Evolutionary conservation across 2,888 invertebrate species (phyloP), one percentile per base, ranked within the genome.

Genomic region (Oxytorus armatus): DNA sequence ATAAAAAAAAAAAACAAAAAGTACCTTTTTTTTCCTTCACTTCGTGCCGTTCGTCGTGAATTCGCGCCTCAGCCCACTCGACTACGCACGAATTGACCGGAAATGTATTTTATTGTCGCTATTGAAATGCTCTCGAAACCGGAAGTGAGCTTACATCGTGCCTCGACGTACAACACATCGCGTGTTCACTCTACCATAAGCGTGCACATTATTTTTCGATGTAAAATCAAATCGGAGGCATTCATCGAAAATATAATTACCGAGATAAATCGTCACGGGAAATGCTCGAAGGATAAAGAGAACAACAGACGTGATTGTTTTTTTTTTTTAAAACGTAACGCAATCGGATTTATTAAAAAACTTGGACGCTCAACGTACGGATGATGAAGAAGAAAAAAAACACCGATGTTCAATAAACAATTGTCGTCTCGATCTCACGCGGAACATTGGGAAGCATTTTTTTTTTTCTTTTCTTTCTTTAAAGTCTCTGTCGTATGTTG

Each of bases 321-420:
- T 49, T 21, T 39, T 21, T 51, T 29, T 53, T 59, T 44, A 55
- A 33, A 72, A 61, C 72, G 47, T 70, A 75, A 79, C 79, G 65
- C 49, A 70, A 75, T 65, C 47, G 55, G 57, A 77, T 80, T 77
- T 80, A 80, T 80, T 77, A 59, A 59, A 42, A 25, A 59, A 66
- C 72, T 73, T 68, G 80, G 68, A 76, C 72, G 72, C 23, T 77
- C 76, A 66, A 72, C 65, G 76, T 53, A 39, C 39, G 49, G 16
- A 51, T 57, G 51, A 21, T 18, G n/a, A n/a, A n/a, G n/a, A n/a
- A n/a, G n/a, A n/a, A n/a, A n/a, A n/a, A n/a, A n/a, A n/a, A n/a
- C n/a, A n/a, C n/a, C n/a, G n/a, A n/a, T 29, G 36, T 21, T 21
- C 25, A 23, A 49, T 25, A 29, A 11, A 55, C 23, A 21, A 42